Evolutionary conservation across 1,140 invertebrate species (phyloP).

Genomic region (Drosophila subobscura): DNA sequence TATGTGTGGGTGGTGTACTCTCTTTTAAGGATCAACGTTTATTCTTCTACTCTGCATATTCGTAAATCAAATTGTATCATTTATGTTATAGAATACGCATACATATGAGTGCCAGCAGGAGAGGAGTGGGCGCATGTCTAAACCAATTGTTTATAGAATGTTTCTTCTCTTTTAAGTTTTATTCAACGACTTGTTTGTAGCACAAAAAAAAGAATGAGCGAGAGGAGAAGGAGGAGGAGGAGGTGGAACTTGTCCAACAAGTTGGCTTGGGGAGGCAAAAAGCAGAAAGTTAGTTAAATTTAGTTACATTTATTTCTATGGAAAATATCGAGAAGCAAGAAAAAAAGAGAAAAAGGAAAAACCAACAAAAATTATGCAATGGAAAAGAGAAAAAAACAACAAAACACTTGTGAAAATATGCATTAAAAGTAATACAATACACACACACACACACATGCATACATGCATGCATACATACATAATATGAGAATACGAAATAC

Average conservation of each 20-base stretch:
- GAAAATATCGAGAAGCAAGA: conserved; percentile 49
- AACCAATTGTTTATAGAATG: conserved; percentile 62
- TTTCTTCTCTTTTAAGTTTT: conserved; percentile 34
- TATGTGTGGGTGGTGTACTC: conserved; percentile 28
- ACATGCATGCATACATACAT: neutral
- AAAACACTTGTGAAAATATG: conserved; percentile 77
- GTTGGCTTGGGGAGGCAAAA: conserved; percentile 44
- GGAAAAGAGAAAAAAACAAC: conserved; percentile 11
- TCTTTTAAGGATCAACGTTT: conserved; percentile 28
- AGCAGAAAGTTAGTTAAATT: conserved; percentile 73
- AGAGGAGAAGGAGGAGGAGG: conserved; percentile 28
- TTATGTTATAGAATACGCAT: conserved; percentile 74
- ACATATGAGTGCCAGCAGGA: conserved; percentile 56
- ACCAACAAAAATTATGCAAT: conserved; percentile 23
- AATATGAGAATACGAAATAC: conserved; percentile 5
- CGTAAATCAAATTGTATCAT: conserved; percentile 33
- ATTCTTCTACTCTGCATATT: conserved; percentile 35
- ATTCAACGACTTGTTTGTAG: conserved; percentile 58
- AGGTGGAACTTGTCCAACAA: conserved; percentile 68
- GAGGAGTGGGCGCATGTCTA: conserved; percentile 20
- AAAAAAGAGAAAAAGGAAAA: conserved; percentile 24
- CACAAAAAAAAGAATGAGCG: conserved; percentile 41
- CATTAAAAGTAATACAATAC: conserved; percentile 66
- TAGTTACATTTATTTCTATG: conserved; percentile 77
- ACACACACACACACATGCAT: conserved; percentile 13